Percentiles rank a stretch among this genome's conserved stretches.
Evolutionary conservation across 2,797 vertebrate species (phyloP).

Genomic region (Huso huso): DNA sequence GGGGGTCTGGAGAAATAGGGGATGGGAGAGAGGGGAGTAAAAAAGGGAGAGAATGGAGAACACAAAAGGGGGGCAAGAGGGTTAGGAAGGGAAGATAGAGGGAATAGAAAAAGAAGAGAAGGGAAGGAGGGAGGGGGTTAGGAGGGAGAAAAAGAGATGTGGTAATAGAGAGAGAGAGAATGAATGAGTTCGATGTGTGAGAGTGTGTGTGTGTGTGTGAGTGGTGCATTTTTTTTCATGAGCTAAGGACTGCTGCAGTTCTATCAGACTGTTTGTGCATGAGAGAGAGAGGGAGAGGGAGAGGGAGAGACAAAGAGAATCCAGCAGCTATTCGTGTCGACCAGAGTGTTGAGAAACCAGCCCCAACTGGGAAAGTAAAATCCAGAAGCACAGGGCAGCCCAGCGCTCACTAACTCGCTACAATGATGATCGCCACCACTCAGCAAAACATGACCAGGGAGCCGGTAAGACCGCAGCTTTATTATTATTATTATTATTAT

Average conservation of each 20-base stretch:
- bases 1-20: conserved; percentile 14
- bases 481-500: too few species aligned
- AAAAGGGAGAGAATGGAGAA: conserved; percentile 3
- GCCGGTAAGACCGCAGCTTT: conserved; percentile 47
- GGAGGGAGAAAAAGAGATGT: conserved; percentile 1
- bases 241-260: too few species aligned
- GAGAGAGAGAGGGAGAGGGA: conserved; percentile 16
- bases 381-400: conserved; percentile 35
- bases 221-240: not conserved
- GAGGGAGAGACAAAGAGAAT: conserved; percentile 19
- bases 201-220: conserved; percentile 15
- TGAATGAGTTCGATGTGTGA: conserved; percentile 10
- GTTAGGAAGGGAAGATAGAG: not conserved
- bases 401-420: conserved; percentile 31
- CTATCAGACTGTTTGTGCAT: not conserved
- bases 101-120: conserved; percentile 8
- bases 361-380: conserved; percentile 16
- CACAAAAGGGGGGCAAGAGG: not conserved
- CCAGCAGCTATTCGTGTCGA: not conserved
- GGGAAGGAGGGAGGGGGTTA: not conserved
- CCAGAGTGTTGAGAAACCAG: not conserved
- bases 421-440: conserved; percentile 69
- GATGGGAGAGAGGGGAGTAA: conserved; percentile 5
- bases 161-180: conserved; percentile 11
- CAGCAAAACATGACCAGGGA: conserved; percentile 72